A percentile compares a stretch with the other conserved stretches of the same genome.
Conservation (phyloP, 2,888 invertebrate genomes). For the Synanthedon tipuliformis region DNA sequence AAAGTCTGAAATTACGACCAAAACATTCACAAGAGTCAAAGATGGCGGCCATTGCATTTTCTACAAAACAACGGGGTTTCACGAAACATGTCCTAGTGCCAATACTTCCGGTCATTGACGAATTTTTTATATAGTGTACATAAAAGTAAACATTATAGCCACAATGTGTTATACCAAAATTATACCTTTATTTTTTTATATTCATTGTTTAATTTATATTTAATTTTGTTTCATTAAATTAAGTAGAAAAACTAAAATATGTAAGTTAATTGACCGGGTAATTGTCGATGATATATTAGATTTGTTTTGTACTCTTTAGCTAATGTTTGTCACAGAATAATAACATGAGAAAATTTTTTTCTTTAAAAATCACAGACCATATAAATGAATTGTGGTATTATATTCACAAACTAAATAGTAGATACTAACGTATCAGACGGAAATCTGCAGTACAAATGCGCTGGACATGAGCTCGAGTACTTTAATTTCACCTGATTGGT, state of each 20-base stretch:
- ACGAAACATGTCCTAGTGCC: slow-evolving; percentile 55
- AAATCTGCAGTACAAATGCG: too few species aligned
- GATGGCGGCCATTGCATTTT: slow-evolving; percentile 87
- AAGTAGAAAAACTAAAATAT: neutral
- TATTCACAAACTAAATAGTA: too few species aligned
- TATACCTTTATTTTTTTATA: neutral
- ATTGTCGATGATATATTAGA: neutral
- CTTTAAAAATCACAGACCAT: too few species aligned
- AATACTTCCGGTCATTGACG: slow-evolving; percentile 42
- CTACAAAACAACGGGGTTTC: slow-evolving; percentile 77
- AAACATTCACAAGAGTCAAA: slow-evolving; percentile 86
- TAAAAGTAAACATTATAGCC: too few species aligned
- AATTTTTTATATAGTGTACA: too few species aligned
- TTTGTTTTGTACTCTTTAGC: neutral
- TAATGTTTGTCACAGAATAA: too few species aligned
- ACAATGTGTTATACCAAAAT: slow-evolving; percentile 1
- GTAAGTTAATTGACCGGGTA: neutral
- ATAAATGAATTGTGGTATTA: too few species aligned
- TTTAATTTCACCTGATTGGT: too few species aligned
- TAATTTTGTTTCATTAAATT: neutral
- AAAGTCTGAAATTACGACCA: slow-evolving; percentile 71
- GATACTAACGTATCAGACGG: too few species aligned
- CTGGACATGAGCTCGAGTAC: too few species aligned
- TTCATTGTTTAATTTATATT: neutral
- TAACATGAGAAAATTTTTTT: too few species aligned